Conservation (phyloP, 2,888 invertebrate species). For the Saturnia japonica region DNA sequence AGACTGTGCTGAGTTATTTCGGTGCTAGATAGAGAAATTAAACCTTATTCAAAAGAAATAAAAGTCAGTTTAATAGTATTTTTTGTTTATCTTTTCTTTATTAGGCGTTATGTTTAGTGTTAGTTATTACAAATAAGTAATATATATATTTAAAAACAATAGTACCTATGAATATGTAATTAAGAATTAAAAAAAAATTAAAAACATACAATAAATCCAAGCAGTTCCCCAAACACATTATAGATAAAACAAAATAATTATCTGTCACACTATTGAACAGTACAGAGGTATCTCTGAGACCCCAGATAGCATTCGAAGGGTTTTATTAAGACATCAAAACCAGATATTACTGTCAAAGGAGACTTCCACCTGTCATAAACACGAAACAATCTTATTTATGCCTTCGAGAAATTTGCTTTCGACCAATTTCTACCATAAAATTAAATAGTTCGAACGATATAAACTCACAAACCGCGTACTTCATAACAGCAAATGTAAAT, state of each 20-base stretch:
- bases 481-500: not conserved
- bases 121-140: no score
- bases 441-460: not conserved
- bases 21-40: not conserved
- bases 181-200: not conserved
- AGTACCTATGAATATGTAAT: no score
- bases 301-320: constrained; percentile 48
- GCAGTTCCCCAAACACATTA: not conserved
- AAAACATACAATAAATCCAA: not conserved
- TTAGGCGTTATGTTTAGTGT: no score
- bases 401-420: not conserved
- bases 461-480: not conserved
- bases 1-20: not conserved
- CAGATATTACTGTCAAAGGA: constrained; percentile 57
- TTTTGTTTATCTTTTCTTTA: no score
- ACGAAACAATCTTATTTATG: constrained; percentile 24
- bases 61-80: not conserved
- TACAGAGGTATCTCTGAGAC: constrained; percentile 37
- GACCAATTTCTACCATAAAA: not conserved
- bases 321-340: constrained; percentile 65
- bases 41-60: not conserved
- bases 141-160: no score
- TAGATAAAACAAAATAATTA: constrained; percentile 41
- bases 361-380: constrained; percentile 60
- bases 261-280: constrained; percentile 30